phyloP scores from a whole-genome alignment of 2,113 vertebrate genomes.

The Perccottus glenii region DNA sequence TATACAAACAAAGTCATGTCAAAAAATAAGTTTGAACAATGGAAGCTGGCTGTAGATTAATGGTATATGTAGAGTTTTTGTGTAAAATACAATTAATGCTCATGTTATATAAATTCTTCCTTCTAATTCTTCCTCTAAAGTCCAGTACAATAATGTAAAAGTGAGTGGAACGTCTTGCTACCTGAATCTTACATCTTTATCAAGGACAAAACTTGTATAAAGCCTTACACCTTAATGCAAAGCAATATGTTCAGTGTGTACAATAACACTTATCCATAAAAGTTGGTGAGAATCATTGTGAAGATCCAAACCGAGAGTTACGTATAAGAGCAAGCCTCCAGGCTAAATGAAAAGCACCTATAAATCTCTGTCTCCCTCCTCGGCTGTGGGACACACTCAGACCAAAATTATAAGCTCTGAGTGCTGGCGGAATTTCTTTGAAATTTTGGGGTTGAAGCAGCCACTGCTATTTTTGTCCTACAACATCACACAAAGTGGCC shows the following conservation, averaged over 20 bases:
- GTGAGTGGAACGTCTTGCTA: too few species aligned
- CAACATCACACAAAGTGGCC: conserved; percentile 20
- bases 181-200: too few species aligned
- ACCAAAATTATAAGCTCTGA: conserved; percentile 71
- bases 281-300: not conserved
- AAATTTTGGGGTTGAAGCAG: conserved; percentile 53
- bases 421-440: conserved; percentile 69
- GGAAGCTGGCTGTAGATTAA: too few species aligned
- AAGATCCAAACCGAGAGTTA: conserved; percentile 10
- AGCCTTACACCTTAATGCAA: too few species aligned
- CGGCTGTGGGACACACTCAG: conserved; percentile 63
- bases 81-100: too few species aligned
- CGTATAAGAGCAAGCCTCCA: conserved; percentile 33
- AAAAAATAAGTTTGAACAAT: too few species aligned
- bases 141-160: too few species aligned
- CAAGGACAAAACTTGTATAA: too few species aligned
- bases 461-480: conserved; percentile 54
- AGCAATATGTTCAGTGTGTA: not conserved
- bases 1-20: too few species aligned
- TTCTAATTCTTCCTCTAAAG: too few species aligned
- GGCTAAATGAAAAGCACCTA: conserved; percentile 65
- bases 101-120: too few species aligned
- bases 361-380: conserved; percentile 65
- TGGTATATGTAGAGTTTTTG: too few species aligned
- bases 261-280: not conserved